A percentile compares a stretch with the other conserved stretches of the same genome.
Conservation (phyloP, 2,797 vertebrate genomes). For the Enteromius radiatus region DNA sequence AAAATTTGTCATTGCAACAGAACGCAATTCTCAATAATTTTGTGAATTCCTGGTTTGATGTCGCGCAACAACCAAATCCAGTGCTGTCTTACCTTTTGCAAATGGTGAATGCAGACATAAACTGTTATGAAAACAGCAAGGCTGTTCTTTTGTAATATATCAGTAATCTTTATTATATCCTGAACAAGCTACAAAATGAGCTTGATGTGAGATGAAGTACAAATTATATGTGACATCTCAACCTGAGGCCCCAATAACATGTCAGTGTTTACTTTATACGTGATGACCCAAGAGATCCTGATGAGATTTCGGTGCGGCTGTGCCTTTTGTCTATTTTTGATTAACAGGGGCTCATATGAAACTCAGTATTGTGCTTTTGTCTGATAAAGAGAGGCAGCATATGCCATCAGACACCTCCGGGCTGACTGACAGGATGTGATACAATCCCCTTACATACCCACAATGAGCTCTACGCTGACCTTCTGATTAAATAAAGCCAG, state of each 20-base stretch:
- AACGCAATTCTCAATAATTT: not conserved
- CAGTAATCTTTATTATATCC: not conserved
- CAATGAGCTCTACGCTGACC: conserved; percentile 58
- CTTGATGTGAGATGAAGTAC: conserved; percentile 29
- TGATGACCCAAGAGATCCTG: conserved; percentile 32
- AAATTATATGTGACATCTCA: conserved; percentile 32
- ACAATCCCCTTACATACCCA: conserved; percentile 22
- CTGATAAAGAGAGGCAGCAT: conserved; percentile 41
- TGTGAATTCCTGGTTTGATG: not conserved
- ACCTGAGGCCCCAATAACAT: not conserved
- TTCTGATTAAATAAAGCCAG: conserved; percentile 65
- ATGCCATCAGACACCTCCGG: conserved; percentile 21
- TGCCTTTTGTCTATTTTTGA: conserved; percentile 34
- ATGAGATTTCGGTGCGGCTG: conserved; percentile 7
- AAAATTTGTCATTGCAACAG: not conserved
- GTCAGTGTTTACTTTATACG: not conserved
- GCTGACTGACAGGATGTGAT: conserved; percentile 46
- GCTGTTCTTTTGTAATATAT: conserved; percentile 11
- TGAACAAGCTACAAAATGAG: not conserved
- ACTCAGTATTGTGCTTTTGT: conserved; percentile 33
- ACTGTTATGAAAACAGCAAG: not conserved
- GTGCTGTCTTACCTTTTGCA: not conserved
- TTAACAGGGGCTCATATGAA: conserved; percentile 35
- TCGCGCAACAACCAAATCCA: not conserved
- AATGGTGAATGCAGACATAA: not conserved